Conservation (phyloP, 2,888 invertebrate genomes). For the Hirtodrosophila trivittata region DNA sequence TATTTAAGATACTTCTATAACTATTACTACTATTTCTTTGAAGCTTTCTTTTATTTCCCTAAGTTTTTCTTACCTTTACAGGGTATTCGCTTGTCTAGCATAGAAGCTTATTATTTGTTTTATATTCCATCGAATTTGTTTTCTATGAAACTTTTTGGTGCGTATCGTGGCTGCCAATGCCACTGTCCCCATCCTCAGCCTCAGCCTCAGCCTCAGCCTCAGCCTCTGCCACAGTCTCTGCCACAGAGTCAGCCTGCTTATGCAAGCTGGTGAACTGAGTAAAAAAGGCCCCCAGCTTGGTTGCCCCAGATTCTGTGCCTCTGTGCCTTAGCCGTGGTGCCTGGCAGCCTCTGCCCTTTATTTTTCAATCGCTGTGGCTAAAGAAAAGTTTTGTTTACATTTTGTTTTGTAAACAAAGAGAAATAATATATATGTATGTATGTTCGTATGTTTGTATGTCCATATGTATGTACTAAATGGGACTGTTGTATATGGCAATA, state of each 20-base stretch:
- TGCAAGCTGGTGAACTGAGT: conserved; percentile 61
- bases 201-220: conserved; percentile 16
- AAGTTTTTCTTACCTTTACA: too few species aligned
- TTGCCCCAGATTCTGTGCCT: conserved; percentile 72
- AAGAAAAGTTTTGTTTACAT: conserved; percentile 76
- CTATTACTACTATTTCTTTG: too few species aligned
- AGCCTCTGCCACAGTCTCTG: conserved; percentile 3
- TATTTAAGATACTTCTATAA: background rate
- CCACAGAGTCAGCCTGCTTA: conserved; percentile 58
- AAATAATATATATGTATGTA: conserved; percentile 36
- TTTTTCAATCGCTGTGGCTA: conserved; percentile 64
- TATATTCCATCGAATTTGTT: conserved; percentile 54
- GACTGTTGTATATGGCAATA: conserved; percentile 48
- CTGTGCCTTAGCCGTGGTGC: conserved; percentile 21
- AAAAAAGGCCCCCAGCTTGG: conserved; percentile 77
- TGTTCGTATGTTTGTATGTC: conserved; percentile 3
- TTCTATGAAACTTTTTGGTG: conserved; percentile 63
- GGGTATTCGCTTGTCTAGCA: background rate
- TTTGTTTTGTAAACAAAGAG: conserved; percentile 77
- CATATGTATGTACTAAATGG: conserved; percentile 12
- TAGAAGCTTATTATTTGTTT: conserved; percentile 13
- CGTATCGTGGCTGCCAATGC: conserved; percentile 58
- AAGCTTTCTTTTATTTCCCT: too few species aligned
- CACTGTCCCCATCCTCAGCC: conserved; percentile 10
- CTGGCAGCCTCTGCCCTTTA: conserved; percentile 29